Base-by-base conservation (phyloP, 2,113 vertebrate species). In the Leuciscus idus region DNA sequence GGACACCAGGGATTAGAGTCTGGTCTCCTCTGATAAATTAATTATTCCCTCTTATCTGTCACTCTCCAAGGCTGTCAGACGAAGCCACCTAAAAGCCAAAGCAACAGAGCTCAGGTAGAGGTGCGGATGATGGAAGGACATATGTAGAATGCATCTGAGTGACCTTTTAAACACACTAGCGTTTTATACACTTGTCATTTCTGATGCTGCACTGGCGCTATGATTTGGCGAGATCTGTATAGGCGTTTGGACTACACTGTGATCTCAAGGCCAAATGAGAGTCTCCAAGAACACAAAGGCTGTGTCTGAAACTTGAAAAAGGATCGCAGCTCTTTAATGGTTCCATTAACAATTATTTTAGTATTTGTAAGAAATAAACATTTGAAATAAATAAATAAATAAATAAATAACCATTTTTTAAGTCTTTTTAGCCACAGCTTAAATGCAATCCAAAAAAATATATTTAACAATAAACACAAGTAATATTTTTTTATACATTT, bases 1-100 rank as follows among this genome's bases (percentile, higher is more conserved):
- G 91, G 91, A 93, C 91, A 94, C 90, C 92, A 72, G 91, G 95
- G 95, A 95, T 94, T 95, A 94, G 93, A 94, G 94, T 91, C 93
- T 93, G 91, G 89, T 89, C 90, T 88, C 89, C 91, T 88, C 90
- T 87, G 82, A 94, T 94, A 94, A 95, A 94, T 95, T 95, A 95
- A 95, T 94, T 93, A 94, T 93, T 95, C 88, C 75, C 88, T 94
- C 93, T 95, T 92, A 94, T 94, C 91, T 92, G 76, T 91, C 94
- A 93, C 91, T 92, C 92, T 95, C 94, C 95, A 93, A 92, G 92
- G 92, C 93, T 92, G 92, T 91, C 89, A 90, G 89, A 92, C 74
- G 76, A 89, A 89, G 90, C 87, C 52, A 89, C 91, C 93, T 91
- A 64, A 87, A 57, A 93, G 92, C 92, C 86, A 90, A 81, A 89